phyloP scores from a whole-genome alignment of 2,113 vertebrate species.

The Leucosticte australis region DNA sequence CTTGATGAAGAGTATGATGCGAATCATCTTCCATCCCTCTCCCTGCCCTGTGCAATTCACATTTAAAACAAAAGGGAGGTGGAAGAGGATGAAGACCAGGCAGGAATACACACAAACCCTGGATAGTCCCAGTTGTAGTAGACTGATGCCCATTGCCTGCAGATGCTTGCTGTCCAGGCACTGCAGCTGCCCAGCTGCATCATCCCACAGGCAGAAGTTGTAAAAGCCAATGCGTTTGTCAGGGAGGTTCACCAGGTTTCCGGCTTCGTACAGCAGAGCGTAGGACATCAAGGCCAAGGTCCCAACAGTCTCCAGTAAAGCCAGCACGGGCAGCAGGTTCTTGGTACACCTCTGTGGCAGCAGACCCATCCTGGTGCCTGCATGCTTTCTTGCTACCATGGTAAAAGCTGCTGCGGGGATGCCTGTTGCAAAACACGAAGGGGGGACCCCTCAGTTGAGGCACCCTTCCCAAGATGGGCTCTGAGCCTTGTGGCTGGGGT shows the following conservation, averaged over 20 bases:
- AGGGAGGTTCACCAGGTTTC: slow-evolving; percentile 59
- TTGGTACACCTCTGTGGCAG: accelerated
- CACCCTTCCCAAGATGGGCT: background rate
- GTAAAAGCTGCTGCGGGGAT: background rate
- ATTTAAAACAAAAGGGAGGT: background rate
- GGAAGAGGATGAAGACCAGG: slow-evolving; percentile 59
- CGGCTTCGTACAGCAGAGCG: slow-evolving; percentile 27
- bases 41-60: background rate
- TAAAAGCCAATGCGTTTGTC: slow-evolving; percentile 70
- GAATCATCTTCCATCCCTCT: background rate
- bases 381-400: background rate
- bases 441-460: accelerated
- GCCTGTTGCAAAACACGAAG: background rate
- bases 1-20: background rate
- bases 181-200: background rate
- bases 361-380: background rate
- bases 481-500: background rate
- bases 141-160: slow-evolving; percentile 29
- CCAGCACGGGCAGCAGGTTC: background rate
- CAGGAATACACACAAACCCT: slow-evolving; percentile 53
- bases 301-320: background rate
- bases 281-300: slow-evolving; percentile 53
- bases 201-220: slow-evolving; percentile 74
- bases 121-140: background rate
- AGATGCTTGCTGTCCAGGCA: slow-evolving; percentile 36